A percentile compares a stretch with the other conserved stretches of the same genome.
Evolutionary conservation across 2,888 invertebrate genomes (phyloP).

Genomic region (Homarus gammarus): DNA sequence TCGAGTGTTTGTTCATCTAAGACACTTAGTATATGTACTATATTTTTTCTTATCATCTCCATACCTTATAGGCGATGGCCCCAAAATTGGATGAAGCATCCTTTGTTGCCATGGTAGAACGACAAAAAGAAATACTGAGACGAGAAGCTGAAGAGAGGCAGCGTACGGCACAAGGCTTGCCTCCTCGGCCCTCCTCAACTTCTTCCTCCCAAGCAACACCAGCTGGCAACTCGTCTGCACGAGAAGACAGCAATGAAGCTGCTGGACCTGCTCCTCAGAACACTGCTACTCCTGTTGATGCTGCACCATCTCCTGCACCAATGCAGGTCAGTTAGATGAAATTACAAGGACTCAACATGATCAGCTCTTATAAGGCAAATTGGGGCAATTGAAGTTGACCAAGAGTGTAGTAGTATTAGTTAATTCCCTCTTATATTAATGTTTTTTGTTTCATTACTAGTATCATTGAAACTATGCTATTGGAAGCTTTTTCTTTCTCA

Average conservation of each 20-base stretch:
- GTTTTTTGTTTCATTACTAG: no score
- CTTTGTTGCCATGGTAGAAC: constrained; percentile 93
- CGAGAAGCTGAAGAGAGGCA: constrained; percentile 83
- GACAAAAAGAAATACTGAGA: constrained; percentile 88
- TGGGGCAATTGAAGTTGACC: background rate
- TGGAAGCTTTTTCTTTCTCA: no score
- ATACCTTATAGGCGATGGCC: constrained; percentile 40
- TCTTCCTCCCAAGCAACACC: constrained; percentile 46
- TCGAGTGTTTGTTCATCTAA: no score
- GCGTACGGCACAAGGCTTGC: constrained; percentile 57
- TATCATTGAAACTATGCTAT: no score
- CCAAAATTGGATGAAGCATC: constrained; percentile 89
- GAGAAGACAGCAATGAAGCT: constrained; percentile 54
- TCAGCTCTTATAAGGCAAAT: background rate
- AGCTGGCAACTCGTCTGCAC: background rate
- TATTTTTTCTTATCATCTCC: no score
- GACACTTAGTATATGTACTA: no score
- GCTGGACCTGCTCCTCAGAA: constrained; percentile 66
- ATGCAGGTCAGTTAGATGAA: constrained; percentile 47
- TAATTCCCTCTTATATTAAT: no score
- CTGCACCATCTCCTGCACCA: constrained; percentile 58
- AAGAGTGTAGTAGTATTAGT: background rate
- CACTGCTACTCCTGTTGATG: constrained; percentile 65
- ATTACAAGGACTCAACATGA: background rate
- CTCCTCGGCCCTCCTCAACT: constrained; percentile 49